These are phyloP conservation scores for Papilio demoleus DNA, from an alignment of 2,888 invertebrate genomes.

Conservation along the genomic window DNA sequence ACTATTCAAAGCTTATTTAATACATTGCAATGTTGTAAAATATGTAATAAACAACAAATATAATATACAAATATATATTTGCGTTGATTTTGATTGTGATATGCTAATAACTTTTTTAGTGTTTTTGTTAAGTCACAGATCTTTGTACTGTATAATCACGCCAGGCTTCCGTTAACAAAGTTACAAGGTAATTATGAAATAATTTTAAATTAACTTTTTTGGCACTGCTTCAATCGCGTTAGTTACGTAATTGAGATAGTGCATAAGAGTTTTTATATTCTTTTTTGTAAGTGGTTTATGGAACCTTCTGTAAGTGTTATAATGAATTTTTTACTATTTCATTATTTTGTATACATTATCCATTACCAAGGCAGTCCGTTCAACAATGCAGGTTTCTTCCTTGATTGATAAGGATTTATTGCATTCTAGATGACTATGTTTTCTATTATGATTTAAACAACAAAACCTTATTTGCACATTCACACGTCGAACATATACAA, in stretches of 20 bases:
- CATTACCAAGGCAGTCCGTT: no score
- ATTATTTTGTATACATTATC: neutral
- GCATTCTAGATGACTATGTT: neutral
- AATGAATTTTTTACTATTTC: neutral
- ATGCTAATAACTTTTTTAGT: neutral
- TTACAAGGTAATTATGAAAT: neutral
- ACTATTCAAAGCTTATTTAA: slow-evolving; percentile 19
- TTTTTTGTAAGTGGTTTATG: neutral
- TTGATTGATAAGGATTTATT: slow-evolving; percentile 10
- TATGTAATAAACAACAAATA: neutral
- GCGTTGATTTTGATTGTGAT: neutral
- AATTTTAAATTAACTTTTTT: neutral
- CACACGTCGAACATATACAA: neutral
- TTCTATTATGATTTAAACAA: neutral
- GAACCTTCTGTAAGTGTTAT: neutral
- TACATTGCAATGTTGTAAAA: neutral
- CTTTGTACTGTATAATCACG: neutral
- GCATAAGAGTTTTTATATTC: neutral
- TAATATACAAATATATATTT: neutral
- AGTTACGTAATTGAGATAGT: neutral
- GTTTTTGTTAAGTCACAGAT: neutral
- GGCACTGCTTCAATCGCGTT: neutral
- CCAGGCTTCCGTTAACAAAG: neutral
- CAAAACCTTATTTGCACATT: neutral
- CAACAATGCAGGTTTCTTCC: no score